phyloP scores from a whole-genome alignment of 1,140 invertebrate species.

The Drosophila ironensis region DNA sequence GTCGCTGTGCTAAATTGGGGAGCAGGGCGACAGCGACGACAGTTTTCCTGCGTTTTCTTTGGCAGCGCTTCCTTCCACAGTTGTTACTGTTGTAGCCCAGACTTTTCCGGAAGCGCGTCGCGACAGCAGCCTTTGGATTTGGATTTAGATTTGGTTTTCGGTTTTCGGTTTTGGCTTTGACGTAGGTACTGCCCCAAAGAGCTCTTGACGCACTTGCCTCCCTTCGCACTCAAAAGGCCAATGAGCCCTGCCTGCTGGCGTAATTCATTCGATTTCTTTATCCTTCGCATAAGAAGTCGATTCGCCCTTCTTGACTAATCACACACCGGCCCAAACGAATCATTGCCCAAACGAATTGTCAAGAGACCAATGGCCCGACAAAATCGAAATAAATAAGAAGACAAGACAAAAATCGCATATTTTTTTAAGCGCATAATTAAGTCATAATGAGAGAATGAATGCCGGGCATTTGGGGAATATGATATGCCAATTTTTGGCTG shows the following conservation, averaged over 20 bases:
- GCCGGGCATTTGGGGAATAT: constrained; percentile 22
- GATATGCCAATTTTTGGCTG: constrained; percentile 65
- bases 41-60: constrained; percentile 70
- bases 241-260: constrained; percentile 44
- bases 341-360: too few species aligned
- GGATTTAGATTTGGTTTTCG: constrained; percentile 14
- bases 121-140: constrained; percentile 60
- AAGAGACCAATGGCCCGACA: constrained; percentile 51
- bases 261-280: constrained; percentile 35
- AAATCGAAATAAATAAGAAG: background rate
- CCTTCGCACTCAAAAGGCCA: constrained; percentile 35
- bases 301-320: constrained; percentile 1
- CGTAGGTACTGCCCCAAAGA: constrained; percentile 32
- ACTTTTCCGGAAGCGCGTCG: constrained; percentile 78
- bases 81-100: constrained; percentile 59
- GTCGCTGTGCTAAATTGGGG: constrained; percentile 55
- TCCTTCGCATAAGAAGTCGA: background rate
- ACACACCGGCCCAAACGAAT: background rate
- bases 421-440: constrained; percentile 74
- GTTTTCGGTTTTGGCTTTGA: constrained; percentile 36
- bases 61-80: constrained; percentile 62
- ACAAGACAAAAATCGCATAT: constrained; percentile 51
- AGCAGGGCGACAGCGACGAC: constrained; percentile 58
- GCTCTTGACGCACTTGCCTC: constrained; percentile 61
- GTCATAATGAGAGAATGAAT: constrained; percentile 65